Conservation (phyloP, 2,888 invertebrate genomes). For the Sinohyriopsis cumingii region DNA sequence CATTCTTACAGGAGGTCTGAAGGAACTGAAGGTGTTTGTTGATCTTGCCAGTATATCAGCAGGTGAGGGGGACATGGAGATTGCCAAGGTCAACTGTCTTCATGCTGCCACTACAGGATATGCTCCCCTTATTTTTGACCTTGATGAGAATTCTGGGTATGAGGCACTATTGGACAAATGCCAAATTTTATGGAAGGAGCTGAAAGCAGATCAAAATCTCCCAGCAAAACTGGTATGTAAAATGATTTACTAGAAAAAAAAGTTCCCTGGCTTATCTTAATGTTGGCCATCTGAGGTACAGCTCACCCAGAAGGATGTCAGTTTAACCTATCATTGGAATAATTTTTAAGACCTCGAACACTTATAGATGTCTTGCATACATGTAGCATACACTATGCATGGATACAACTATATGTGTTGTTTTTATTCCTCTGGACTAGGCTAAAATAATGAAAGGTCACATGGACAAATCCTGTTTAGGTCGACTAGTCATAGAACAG, state of each 20-base stretch:
- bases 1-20: slow-evolving; percentile 18
- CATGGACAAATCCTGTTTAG: too few species aligned
- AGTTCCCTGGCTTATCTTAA: too few species aligned
- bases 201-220: slow-evolving; percentile 42
- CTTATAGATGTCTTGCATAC: too few species aligned
- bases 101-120: slow-evolving; percentile 54
- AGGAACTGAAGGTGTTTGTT: slow-evolving; percentile 47
- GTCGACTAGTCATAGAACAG: too few species aligned
- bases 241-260: slow-evolving; percentile 6
- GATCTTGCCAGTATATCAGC: slow-evolving; percentile 58
- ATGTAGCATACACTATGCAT: too few species aligned
- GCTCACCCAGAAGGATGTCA: too few species aligned
- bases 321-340: too few species aligned
- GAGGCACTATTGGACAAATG: slow-evolving; percentile 41
- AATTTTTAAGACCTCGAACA: too few species aligned
- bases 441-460: too few species aligned
- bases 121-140: slow-evolving; percentile 59
- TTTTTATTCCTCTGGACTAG: too few species aligned
- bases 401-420: too few species aligned
- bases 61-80: slow-evolving; percentile 54
- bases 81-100: slow-evolving; percentile 47
- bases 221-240: slow-evolving; percentile 49
- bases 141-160: slow-evolving; percentile 32
- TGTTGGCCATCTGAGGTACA: too few species aligned
- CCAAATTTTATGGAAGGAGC: slow-evolving; percentile 39